These are phyloP conservation scores for Nemurella pictetii DNA, from an alignment of 2,888 invertebrate species.

Conservation along the genomic window DNA sequence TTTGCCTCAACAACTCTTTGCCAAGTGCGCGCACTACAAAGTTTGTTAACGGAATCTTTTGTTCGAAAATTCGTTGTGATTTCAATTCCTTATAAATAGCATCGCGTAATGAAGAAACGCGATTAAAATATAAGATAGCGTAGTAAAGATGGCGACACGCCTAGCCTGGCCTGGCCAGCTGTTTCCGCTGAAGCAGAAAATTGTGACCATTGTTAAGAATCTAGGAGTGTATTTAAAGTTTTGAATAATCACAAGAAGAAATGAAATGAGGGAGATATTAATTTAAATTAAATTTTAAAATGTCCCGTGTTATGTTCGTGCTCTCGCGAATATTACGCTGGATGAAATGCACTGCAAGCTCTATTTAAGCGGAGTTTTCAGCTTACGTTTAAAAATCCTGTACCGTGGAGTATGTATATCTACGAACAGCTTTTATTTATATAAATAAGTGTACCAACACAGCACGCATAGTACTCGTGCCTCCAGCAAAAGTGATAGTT, in stretches of 20 bases:
- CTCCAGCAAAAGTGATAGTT: too few relatives aligned
- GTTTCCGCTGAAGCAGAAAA: neutral
- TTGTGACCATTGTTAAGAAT: slow-evolving; percentile 11
- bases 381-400: neutral
- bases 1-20: neutral
- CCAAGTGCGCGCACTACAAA: neutral
- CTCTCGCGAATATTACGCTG: neutral
- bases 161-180: neutral
- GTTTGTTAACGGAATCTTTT: slow-evolving; percentile 2
- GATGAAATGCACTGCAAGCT: neutral
- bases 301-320: neutral
- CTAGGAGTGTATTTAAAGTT: slow-evolving; percentile 23
- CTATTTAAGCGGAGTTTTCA: neutral
- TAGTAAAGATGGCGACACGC: neutral
- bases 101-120: slow-evolving; percentile 20
- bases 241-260: slow-evolving; percentile 24
- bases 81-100: slow-evolving; percentile 16
- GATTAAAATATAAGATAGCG: slow-evolving; percentile 13
- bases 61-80: slow-evolving; percentile 6
- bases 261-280: slow-evolving; percentile 34
- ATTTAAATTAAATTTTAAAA: slow-evolving; percentile 34
- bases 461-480: too few relatives aligned
- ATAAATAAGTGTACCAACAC: too few relatives aligned
- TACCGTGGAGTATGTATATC: neutral
- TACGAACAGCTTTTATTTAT: too few relatives aligned